Evolutionary conservation across 2,888 invertebrate genomes (phyloP), one percentile per base, ranked within the genome.

Genomic region (Dyspetes luteomarginatus): DNA sequence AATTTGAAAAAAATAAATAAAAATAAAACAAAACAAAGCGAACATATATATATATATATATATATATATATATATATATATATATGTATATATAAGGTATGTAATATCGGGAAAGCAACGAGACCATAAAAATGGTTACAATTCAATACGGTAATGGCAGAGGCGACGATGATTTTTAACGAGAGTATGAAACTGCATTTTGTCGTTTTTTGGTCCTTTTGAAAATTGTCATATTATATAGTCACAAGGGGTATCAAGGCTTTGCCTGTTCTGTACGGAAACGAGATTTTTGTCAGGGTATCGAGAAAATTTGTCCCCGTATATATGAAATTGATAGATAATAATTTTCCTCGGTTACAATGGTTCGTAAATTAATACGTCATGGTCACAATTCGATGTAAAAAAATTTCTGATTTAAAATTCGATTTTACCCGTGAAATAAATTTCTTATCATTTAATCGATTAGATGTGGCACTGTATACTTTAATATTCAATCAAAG

Each of bases 51-150:
- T n/a, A n/a, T n/a, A n/a, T n/a, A n/a, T n/a, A n/a, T n/a, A n/a
- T n/a, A n/a, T n/a, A n/a, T n/a, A n/a, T n/a, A n/a, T n/a, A n/a
- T n/a, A n/a, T n/a, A n/a, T n/a, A n/a, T n/a, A n/a, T 48, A 7
- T 7, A 36, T 3, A 7, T 36, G 3, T 36, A 36, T 36, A 36
- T 36, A 36, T 4, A 36, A n/a, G n/a, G n/a, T n/a, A n/a, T n/a
- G 5, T 3, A 1, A 5, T 15, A 0, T 28, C 30, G 55, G n/a
- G 43, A 15, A 56, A 73, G 24, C 17, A 28, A 41, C 36, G 30
- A 36, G 41, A 15, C 22, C 52, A 50, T 72, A 50, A 58, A 62
- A 48, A 72, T 72, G 48, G 41, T 62, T 15, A 19, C 24, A 52
- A 48, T 26, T n/a, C 30, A n/a, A 30, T n/a, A 3, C 52, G 52